Evolutionary conservation across 2,888 invertebrate species (phyloP).

Genomic region (Pseudanteris insignis): DNA sequence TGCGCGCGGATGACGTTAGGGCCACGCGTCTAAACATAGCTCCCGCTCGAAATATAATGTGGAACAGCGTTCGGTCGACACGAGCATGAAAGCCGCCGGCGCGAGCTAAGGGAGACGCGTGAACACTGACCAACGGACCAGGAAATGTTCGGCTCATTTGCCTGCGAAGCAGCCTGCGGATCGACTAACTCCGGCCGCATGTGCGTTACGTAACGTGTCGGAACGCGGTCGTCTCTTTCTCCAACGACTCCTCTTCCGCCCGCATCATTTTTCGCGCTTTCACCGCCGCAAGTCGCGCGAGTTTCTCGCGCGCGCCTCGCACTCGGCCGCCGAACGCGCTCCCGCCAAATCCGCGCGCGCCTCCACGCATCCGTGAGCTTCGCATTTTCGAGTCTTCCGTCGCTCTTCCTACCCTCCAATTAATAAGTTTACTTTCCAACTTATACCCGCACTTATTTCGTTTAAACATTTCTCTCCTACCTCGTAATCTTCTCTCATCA

Average conservation of each 20-base stretch:
- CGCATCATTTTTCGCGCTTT: constrained; percentile 3
- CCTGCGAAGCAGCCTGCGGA: background rate
- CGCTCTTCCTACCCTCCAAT: too few relatives aligned
- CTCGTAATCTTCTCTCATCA: too few relatives aligned
- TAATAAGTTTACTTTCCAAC: too few relatives aligned
- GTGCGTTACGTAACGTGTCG: constrained; percentile 17
- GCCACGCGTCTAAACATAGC: constrained; percentile 60
- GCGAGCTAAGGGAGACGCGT: constrained; percentile 10
- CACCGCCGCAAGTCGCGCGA: background rate
- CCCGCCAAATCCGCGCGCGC: too few relatives aligned
- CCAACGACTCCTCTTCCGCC: background rate
- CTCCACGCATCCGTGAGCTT: too few relatives aligned
- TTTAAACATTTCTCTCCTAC: background rate
- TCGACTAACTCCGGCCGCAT: background rate
- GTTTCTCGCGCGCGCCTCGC: too few relatives aligned
- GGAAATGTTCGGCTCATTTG: constrained; percentile 7
- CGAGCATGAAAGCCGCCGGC: constrained; percentile 33
- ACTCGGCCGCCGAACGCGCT: too few relatives aligned
- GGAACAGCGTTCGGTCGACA: constrained; percentile 46
- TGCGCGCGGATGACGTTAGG: constrained; percentile 31
- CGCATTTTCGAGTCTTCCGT: too few relatives aligned
- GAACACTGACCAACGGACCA: constrained; percentile 2
- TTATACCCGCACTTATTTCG: too few relatives aligned
- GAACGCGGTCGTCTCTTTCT: constrained; percentile 3
- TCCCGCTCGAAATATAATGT: constrained; percentile 63